Evolutionary conservation across 2,113 vertebrate genomes (phyloP), one percentile per base, ranked within the genome.

Genomic region (Caracal caracal): DNA sequence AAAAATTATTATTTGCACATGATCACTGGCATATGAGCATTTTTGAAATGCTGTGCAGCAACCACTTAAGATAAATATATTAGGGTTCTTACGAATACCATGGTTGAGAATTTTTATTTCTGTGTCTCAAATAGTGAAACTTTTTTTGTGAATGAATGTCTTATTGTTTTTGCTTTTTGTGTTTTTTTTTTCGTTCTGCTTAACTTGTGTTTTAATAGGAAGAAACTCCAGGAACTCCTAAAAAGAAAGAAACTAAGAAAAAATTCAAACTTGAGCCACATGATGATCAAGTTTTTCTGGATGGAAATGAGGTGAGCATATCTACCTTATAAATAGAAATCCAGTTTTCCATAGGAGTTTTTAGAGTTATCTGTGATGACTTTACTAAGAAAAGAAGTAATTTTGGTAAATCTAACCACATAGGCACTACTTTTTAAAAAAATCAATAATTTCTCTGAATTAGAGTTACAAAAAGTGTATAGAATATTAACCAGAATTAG

Each of bases 261-360:
- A 99, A 99, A 98, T 99, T 99, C 98, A 99, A 99, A 98, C 99
- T 99, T 97, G 99, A 99, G 98, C 99, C 99, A 96, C 99, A 99
- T 9, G 99, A 99, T 93, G 99, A 99, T 95, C 99, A 99, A 97
- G 97, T 99, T 98, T 99, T 99, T 97, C 96, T 99, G 96, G 99
- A 99, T 98, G 99, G 99, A 96, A 99, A 99, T 97, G 99, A 99
- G 99, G 99, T 99, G 88, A 96, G 98, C 95, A 19, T 96, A 94
- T 37, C 16, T 10, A 73, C 2, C 61, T 19, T 92, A n/a, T 35
- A 85, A 61, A 35, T 95, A 75, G 61, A 97, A 92, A 51, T 81
- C n/a, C 26, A 92, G 10, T 78, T 95, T 96, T 90, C 88, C 17
- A 24, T 80, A 79, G 66, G 28, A 85, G 26, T 84, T 93, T 89